Conservation (phyloP, 1,140 invertebrate species). For the Ceratina australensis region DNA sequence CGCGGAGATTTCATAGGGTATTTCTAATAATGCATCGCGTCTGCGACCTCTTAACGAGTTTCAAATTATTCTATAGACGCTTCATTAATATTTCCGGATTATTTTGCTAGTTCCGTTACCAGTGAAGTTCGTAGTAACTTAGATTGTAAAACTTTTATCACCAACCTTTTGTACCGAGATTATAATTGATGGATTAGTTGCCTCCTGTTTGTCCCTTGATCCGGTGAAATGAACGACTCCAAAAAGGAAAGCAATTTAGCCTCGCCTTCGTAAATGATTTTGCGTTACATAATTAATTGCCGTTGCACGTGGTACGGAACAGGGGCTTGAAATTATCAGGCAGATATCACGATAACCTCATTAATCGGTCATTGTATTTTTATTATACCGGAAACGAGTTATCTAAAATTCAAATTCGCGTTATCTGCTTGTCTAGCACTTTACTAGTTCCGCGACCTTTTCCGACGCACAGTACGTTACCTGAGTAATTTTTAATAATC, state of each 20-base stretch:
- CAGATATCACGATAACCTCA: conserved; percentile 9
- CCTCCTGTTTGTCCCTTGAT: too few species aligned
- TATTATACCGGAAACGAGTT: background rate
- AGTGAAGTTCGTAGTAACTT: background rate
- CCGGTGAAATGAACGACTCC: background rate
- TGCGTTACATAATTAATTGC: conserved; percentile 18
- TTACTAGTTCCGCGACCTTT: background rate
- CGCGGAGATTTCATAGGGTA: too few species aligned
- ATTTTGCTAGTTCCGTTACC: background rate
- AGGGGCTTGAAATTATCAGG: background rate
- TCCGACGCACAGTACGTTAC: background rate
- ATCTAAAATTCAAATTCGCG: conserved; percentile 21
- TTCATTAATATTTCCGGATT: background rate
- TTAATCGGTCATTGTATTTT: conserved; percentile 29
- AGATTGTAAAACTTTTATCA: background rate
- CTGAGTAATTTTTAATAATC: background rate
- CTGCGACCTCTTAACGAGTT: too few species aligned
- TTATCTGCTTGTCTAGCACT: background rate
- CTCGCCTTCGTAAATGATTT: background rate
- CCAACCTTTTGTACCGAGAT: background rate
- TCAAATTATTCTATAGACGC: background rate
- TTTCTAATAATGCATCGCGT: too few species aligned
- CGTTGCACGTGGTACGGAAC: background rate
- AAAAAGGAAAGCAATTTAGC: background rate
- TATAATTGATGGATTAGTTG: too few species aligned